Percentiles rank a stretch among this genome's conserved stretches.
Evolutionary conservation across 2,797 vertebrate species (phyloP).

Genomic region (Sternarchorhynchus goeldii): DNA sequence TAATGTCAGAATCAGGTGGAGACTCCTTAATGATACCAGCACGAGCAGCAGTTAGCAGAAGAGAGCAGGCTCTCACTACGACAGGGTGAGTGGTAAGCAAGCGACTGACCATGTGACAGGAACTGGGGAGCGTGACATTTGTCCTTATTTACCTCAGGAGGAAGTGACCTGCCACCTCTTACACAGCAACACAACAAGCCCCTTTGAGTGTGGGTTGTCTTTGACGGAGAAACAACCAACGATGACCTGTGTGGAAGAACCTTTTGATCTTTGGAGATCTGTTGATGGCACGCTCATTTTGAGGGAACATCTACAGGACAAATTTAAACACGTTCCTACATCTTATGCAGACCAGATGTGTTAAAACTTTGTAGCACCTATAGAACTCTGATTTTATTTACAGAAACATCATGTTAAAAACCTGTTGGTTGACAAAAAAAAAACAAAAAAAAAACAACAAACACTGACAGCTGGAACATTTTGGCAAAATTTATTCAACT

Average conservation of each 20-base stretch:
- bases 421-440: no score
- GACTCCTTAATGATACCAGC: conserved; percentile 54
- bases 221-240: conserved; percentile 50
- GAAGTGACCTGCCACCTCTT: conserved; percentile 71
- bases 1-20: conserved; percentile 62
- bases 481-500: neutral
- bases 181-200: conserved; percentile 51
- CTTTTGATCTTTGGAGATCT: conserved; percentile 48
- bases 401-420: neutral
- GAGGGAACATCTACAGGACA: conserved; percentile 1
- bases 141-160: conserved; percentile 62
- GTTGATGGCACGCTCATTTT: conserved; percentile 9
- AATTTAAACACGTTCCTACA: no score
- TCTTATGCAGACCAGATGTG: no score
- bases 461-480: neutral
- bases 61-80: conserved; percentile 40
- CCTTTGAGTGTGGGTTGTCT: conserved; percentile 58
- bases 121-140: conserved; percentile 64
- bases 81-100: conserved; percentile 54
- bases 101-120: conserved; percentile 67
- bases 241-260: conserved; percentile 52
- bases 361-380: no score
- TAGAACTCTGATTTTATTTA: neutral
- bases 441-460: neutral
- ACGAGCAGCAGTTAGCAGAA: conserved; percentile 46